Evolutionary conservation across 2,797 vertebrate species (phyloP).

Genomic region (Artibeus lituratus): DNA sequence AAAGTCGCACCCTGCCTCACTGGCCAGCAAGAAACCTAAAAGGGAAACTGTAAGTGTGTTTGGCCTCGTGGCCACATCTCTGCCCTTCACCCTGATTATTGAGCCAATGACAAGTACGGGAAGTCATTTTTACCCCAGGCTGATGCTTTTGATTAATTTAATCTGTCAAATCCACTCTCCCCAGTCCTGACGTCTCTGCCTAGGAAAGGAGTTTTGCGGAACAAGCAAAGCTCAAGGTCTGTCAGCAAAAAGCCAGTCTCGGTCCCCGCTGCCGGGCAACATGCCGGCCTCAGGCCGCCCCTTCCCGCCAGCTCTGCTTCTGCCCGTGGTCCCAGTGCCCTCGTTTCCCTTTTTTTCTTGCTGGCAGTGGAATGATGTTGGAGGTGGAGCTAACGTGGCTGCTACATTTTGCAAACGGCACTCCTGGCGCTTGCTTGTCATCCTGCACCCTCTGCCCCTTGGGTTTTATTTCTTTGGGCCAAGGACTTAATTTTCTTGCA

Average conservation of each 20-base stretch:
- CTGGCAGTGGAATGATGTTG: conserved; percentile 66
- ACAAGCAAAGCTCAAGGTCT: conserved; percentile 43
- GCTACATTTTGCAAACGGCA: conserved; percentile 22
- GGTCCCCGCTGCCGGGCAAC: background rate
- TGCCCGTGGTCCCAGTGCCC: background rate
- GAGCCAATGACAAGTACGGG: conserved; percentile 40
- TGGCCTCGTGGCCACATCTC: conserved; percentile 34
- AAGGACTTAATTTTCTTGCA: background rate
- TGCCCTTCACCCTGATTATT: conserved; percentile 38
- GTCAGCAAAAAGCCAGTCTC: background rate
- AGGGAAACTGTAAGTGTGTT: conserved; percentile 83
- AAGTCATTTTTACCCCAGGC: background rate
- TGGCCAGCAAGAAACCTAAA: conserved; percentile 83
- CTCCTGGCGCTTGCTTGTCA: background rate
- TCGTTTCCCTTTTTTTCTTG: conserved; percentile 74
- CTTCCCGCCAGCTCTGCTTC: conserved; percentile 55
- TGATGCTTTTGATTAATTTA: conserved; percentile 29
- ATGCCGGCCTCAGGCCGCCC: background rate
- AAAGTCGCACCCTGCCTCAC: conserved; percentile 82
- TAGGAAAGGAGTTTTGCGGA: conserved; percentile 56
- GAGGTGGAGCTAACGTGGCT: conserved; percentile 8
- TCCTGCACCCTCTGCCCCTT: background rate
- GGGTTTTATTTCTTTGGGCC: background rate
- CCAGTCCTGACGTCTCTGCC: background rate
- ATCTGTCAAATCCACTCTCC: conserved; percentile 43